Evolutionary conservation across 2,888 invertebrate species (phyloP).

Genomic region (Quadroppia sp.): DNA sequence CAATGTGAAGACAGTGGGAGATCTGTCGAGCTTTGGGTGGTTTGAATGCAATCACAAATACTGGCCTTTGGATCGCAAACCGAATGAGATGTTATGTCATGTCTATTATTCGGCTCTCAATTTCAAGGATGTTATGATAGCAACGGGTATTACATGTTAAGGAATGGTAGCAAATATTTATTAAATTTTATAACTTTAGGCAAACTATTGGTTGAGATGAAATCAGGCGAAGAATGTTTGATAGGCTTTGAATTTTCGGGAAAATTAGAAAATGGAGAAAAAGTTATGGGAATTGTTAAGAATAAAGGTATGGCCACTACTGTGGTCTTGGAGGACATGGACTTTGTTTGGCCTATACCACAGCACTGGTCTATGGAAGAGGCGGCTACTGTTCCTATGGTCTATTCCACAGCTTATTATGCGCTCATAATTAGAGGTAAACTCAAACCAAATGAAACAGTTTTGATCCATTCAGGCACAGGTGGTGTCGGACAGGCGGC

Average conservation of each 20-base stretch:
- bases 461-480: constrained; percentile 55
- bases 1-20: constrained; percentile 80
- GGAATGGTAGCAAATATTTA: constrained; percentile 57
- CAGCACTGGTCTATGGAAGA: constrained; percentile 53
- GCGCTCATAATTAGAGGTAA: constrained; percentile 56
- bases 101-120: constrained; percentile 56
- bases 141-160: constrained; percentile 70
- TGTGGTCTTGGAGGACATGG: constrained; percentile 53
- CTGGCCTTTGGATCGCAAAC: constrained; percentile 10
- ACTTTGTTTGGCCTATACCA: constrained; percentile 62
- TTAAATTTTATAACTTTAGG: neutral
- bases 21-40: constrained; percentile 40
- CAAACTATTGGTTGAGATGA: constrained; percentile 70
- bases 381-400: constrained; percentile 55
- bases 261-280: constrained; percentile 49
- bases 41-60: constrained; percentile 23
- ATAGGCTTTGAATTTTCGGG: constrained; percentile 50
- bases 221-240: constrained; percentile 62
- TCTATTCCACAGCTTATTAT: constrained; percentile 57
- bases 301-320: constrained; percentile 56
- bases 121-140: constrained; percentile 50
- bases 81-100: constrained; percentile 52
- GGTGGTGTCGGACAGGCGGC: constrained; percentile 58
- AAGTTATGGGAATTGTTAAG: constrained; percentile 53
- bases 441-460: constrained; percentile 52